Base-by-base conservation (phyloP, 1,140 invertebrate genomes). In the Euborellia annulipes region DNA sequence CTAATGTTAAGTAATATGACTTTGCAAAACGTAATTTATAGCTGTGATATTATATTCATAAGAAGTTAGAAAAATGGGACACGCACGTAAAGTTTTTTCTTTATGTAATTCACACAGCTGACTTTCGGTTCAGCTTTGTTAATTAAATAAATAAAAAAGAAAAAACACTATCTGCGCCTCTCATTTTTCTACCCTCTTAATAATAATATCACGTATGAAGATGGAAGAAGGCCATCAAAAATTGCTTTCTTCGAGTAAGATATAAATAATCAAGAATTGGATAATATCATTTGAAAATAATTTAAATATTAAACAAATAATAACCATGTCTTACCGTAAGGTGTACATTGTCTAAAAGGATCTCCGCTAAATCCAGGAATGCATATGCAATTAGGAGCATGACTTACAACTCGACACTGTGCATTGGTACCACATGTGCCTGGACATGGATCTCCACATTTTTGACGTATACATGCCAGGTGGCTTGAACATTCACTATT, bases 351-450 rank as follows among this genome's bases (percentile, higher is more conserved):
- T 27, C 23, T 47, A 45, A 58, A 56, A 18, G 65, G 60, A 43
- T 69, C 54, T 37, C 67, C 68, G 41, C 54, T 59, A 48, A 59
- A 68, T 16, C 64, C 63, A 19, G 57, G 51, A 16, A 55, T 45
- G 51, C 63, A 67, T 14, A 49, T 51, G 52, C 66, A 70, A 14
- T 59, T 59, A 4, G 76, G 71, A 55, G 68, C 69, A 52, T 79
- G 76, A 50, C 74, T 76, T 27, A 76, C 54, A 51, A 69, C 66
- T 34, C 54, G 53, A 40, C 54, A 55, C 27, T 54, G 40, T 2
- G 51, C 66, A 42, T 57, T 57, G 13, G 58, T 43, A 21, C 63
- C 66, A 55, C 66, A 68, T 9, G 59, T 55, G 17, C 62, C 58
- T 11, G 58, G 48, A 42, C 66, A 68, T 36, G 65, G 63, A 48